A percentile compares a stretch with the other conserved stretches of the same genome.
Conservation (phyloP, 64 coral and sea anemone species). For the Orbicella faveolata region DNA sequence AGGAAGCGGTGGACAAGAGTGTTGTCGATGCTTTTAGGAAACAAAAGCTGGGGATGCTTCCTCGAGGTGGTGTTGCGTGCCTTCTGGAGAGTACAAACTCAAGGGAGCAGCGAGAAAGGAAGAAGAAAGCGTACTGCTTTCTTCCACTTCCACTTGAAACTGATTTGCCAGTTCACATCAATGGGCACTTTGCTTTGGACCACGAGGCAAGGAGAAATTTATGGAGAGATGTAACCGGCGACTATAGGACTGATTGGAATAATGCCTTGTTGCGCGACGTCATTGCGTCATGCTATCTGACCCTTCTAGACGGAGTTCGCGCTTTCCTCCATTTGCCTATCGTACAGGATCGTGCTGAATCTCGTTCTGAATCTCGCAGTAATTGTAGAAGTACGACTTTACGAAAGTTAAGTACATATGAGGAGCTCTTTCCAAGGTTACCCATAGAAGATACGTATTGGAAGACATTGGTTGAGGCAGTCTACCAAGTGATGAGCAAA, state of each 20-base stretch:
- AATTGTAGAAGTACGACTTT: background rate
- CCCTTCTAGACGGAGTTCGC: conserved; percentile 39
- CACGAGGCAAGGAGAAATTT: conserved; percentile 74
- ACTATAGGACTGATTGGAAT: conserved; percentile 63
- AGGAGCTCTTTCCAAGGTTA: conserved; percentile 40
- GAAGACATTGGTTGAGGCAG: conserved; percentile 35
- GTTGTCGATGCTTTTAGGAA: conserved; percentile 14
- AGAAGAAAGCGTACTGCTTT: conserved; percentile 68
- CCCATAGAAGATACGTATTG: conserved; percentile 39
- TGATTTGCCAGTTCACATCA: conserved; percentile 75
- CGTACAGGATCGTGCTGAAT: background rate
- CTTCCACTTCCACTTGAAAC: conserved; percentile 71
- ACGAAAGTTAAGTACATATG: conserved; percentile 13
- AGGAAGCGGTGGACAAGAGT: background rate
- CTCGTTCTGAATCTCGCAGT: background rate
- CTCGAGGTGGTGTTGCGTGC: conserved; percentile 74
- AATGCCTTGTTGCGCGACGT: conserved; percentile 25
- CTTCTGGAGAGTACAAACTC: background rate
- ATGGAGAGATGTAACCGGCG: conserved; percentile 32
- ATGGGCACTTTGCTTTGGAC: conserved; percentile 96
- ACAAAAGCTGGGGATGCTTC: conserved; percentile 64
- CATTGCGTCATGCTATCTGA: conserved; percentile 64
- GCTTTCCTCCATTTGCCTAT: conserved; percentile 16
- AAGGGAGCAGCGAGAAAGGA: too few species aligned
- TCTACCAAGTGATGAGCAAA: conserved; percentile 35